Evolutionary conservation across 2,797 vertebrate genomes (phyloP).

Genomic region (Scomberomorus guttatus): DNA sequence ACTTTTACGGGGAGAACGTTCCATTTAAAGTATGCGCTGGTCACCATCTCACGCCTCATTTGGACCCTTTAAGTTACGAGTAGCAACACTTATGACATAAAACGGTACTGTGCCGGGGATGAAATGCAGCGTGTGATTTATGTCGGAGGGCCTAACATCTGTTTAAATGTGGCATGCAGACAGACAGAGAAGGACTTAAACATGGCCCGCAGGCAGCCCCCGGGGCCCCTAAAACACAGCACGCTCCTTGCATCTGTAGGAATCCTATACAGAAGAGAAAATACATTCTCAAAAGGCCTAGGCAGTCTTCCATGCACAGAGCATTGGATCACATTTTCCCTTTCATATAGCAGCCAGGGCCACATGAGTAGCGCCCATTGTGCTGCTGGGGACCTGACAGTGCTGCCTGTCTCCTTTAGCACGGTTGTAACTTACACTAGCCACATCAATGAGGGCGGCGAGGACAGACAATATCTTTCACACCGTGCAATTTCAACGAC

Average conservation of each 20-base stretch:
- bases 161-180: constrained; percentile 78
- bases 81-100: constrained; percentile 79
- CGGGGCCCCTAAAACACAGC: constrained; percentile 72
- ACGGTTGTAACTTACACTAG: constrained; percentile 75
- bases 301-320: constrained; percentile 70
- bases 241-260: constrained; percentile 71
- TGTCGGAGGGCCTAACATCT: constrained; percentile 77
- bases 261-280: constrained; percentile 76
- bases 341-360: constrained; percentile 77
- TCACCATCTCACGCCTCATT: constrained; percentile 79
- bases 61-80: constrained; percentile 74
- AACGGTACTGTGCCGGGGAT: constrained; percentile 70
- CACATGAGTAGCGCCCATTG: constrained; percentile 81
- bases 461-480: constrained; percentile 74
- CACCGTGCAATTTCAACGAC: constrained; percentile 62
- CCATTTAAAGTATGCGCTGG: constrained; percentile 60
- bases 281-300: constrained; percentile 69
- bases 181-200: constrained; percentile 70
- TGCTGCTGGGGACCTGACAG: constrained; percentile 74
- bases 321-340: constrained; percentile 82
- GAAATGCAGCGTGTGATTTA: constrained; percentile 82
- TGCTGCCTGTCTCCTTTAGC: constrained; percentile 67
- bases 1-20: constrained; percentile 64
- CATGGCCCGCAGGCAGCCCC: constrained; percentile 59
- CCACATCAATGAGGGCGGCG: constrained; percentile 64